Base-by-base conservation (phyloP, 2,113 vertebrate genomes). In the Strix uralensis region DNA sequence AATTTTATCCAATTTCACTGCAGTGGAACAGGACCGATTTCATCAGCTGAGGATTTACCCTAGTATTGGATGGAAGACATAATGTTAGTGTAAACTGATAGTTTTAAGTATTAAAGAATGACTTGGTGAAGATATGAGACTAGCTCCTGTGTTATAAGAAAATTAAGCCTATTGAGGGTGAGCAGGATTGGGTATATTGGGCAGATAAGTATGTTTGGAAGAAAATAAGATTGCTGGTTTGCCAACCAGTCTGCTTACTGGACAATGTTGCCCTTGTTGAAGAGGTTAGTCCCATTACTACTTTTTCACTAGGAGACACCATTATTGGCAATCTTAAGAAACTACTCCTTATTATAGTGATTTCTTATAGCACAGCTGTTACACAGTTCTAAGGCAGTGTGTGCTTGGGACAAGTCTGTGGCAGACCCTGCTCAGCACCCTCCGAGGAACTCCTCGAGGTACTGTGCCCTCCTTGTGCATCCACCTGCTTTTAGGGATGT, bases 21-120 rank as follows among this genome's bases (percentile, higher is more conserved):
- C 72, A 22, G 5, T 40, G 47, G n/a, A 73, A 26, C 59, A 22
- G 40, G 67, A 15, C 38, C 75, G 84, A 59, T 74, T 51, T 51
- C 73, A 90, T 36, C 88, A 78, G 38, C 51, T 57, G 84, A 83
- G 72, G 92, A 86, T 83, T 79, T 91, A 72, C 57, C 55, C 82
- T 29, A 14, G 34, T 51, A 38, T 8, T 69, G 81, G 87, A 94
- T 59, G 67, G 69, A 78, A 92, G 73, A 66, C 71, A 30, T 95
- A 92, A 97, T 79, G 88, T 81, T 65, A 71, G 80, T 78, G 96
- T 93, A 82, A 96, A 77, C 25, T 57, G 92, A 92, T 71, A 96
- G 91, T 29, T 92, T 86, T 54, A 81, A 94, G 87, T 66, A 87
- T 78, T 85, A n/a, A 93, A 83, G 96, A 90, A 93, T 75, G 74